Evolutionary conservation across 2,888 invertebrate genomes (phyloP), one percentile per base, ranked within the genome.

Genomic region (Liopterus haemorrhoidalis): DNA sequence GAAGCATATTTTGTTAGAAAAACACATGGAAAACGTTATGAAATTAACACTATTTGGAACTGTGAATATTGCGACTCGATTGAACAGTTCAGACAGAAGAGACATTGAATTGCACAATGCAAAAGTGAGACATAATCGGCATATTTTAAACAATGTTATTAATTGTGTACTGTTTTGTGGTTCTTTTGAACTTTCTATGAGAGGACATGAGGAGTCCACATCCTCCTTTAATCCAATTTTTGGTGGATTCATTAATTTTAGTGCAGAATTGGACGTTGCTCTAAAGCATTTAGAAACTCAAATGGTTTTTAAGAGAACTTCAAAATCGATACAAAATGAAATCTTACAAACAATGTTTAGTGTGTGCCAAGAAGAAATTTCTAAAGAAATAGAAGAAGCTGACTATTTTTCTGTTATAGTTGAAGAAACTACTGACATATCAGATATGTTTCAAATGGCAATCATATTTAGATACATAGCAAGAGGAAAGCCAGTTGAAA

Each of bases 321-420:
- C 55, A 5, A 57, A 54, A 40, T 46, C 52, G 2, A 52, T 58
- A 16, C 57, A 58, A 48, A 58, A 51, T 41, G 58, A 59, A 25
- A 22, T 61, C 4, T 47, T 62, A 16, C 52, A 58, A 16, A 54
- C 51, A 11, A 53, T 57, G 41, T 37, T 56, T 11, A 39, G 48
- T 19, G 54, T 60, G 6, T 55, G 49, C 37, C 46, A 41, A 12
- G 49, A 55, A 9, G 43, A 51, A 48, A 55, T 59, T 19, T 14
- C 16, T 2, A 46, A 43, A 24, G 51, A 58, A 51, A 54, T 60
- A 21, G 5, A 12, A 41, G 4, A 49, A 14, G 41, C 49, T 5
- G 33, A 50, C 12, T 59, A 44, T 47, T 12, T 60, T 9, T 48
- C 57, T 11, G 44, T 60, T 2, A 51, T 58, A 41, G 50, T 49